Evolutionary conservation across 2,888 invertebrate genomes (phyloP), one percentile per base, ranked within the genome.

Genomic region (Drosophila peninsularis): DNA sequence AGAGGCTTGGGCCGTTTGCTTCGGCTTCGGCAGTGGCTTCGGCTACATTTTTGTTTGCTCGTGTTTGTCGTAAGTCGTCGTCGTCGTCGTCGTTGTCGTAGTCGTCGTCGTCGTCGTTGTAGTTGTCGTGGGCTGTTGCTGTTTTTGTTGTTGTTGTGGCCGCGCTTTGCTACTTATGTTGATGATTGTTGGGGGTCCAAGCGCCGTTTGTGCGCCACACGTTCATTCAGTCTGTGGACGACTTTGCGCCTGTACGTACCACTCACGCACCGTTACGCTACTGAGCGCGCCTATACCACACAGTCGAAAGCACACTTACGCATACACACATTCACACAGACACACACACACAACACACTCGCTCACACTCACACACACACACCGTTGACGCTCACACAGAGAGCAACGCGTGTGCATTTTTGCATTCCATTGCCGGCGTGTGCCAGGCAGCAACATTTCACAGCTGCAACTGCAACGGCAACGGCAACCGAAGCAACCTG

Each of bases 211-310:
- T 85, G 87, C 88, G 90, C 88, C 89, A 76, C 88, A 82, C 89
- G 88, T 88, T 85, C 84, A 82, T 91, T 91, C 91, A 91, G 91
- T 91, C 91, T 90, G 85, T 91, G 88, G 88, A 90, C 91, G 89
- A 90, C 90, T 89, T 90, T 91, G 89, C 89, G 91, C 89, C 88
- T 88, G 90, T 90, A 84, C 90, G 91, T 88, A 90, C 88, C 82
- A 87, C 79, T 81, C 82, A 82, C 87, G 85, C 80, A 79, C 78
- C 75, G 75, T 75, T 71, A 70, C 83, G 78, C 78, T 70, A 52
- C 65, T 68, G 53, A 64, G 70, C 69, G 71, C 73, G 71, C 83
- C 75, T 52, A 71, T 62, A 53, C 69, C 34, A 63, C 17, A 50
- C 44, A 50, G 17, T 39, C 45, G 32, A 24, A 39, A 34, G 37